phyloP scores from a whole-genome alignment of 2,113 vertebrate species.

The Nestor notabilis region DNA sequence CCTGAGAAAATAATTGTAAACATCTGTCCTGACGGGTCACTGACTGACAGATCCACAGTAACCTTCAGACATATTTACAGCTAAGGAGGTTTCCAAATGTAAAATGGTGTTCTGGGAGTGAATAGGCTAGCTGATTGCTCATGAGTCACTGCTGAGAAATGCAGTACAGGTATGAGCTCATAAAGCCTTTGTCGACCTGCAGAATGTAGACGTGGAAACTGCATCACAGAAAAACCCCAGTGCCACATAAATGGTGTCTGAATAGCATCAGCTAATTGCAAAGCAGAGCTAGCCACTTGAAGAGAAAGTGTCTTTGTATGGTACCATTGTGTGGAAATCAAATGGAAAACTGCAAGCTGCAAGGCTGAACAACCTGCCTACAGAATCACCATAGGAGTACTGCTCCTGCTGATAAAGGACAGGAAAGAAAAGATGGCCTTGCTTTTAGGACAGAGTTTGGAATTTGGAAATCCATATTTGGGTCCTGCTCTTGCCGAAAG shows the following conservation, averaged over 20 bases:
- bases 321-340: background rate
- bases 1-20: constrained; percentile 29
- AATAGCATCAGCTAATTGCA: constrained; percentile 13
- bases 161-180: constrained; percentile 45
- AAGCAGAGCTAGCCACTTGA: background rate
- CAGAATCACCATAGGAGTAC: background rate
- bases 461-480: background rate
- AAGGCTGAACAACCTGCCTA: background rate
- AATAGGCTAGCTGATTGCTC: background rate
- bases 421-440: background rate
- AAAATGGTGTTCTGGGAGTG: constrained; percentile 8
- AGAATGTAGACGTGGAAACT: background rate
- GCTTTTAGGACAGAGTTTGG: background rate
- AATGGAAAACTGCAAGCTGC: background rate
- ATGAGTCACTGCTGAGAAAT: constrained; percentile 36
- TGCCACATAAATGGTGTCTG: constrained; percentile 19
- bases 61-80: constrained; percentile 14
- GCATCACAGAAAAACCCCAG: background rate
- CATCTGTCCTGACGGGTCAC: background rate
- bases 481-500: background rate
- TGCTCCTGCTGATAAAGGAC: background rate
- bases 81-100: constrained; percentile 17
- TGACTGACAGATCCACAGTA: background rate
- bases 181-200: background rate
- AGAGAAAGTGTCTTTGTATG: background rate